phyloP scores from a whole-genome alignment of 2,888 invertebrate species.

The Acanthosepion pharaonis region DNA sequence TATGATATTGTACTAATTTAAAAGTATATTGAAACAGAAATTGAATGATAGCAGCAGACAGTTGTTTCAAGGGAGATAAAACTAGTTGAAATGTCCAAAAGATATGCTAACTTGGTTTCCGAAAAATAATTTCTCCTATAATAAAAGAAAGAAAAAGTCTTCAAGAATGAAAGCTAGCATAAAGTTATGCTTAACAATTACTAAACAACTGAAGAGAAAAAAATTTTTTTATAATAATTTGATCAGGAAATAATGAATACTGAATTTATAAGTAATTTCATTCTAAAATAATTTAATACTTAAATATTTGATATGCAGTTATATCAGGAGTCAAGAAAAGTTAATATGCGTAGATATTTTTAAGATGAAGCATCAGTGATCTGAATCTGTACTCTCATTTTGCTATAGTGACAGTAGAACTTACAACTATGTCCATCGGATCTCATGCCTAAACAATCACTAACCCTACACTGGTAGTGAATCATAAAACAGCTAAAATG shows the following conservation, averaged over 20 bases:
- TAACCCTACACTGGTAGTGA: neutral
- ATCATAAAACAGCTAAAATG: neutral
- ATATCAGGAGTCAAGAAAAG: neutral
- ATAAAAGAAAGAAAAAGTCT: too few relatives aligned
- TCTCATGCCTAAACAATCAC: neutral
- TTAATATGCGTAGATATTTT: slow-evolving; percentile 3
- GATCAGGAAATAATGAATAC: neutral
- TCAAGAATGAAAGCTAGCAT: too few relatives aligned
- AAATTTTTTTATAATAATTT: neutral
- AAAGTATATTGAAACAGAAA: neutral
- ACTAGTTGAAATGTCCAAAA: too few relatives aligned
- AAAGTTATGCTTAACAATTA: neutral
- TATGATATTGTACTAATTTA: neutral
- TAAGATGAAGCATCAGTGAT: neutral
- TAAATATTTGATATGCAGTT: neutral
- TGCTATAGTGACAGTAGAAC: neutral
- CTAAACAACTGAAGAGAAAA: neutral
- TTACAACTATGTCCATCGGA: neutral
- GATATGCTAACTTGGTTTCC: too few relatives aligned
- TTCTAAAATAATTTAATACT: neutral
- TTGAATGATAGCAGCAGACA: too few relatives aligned
- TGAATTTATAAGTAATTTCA: neutral
- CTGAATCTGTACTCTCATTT: neutral
- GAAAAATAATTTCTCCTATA: too few relatives aligned
- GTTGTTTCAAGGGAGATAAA: too few relatives aligned